Percentiles rank a stretch among this genome's conserved stretches.
Conservation (phyloP, 2,797 vertebrate genomes). For the Monodelphis domestica region DNA sequence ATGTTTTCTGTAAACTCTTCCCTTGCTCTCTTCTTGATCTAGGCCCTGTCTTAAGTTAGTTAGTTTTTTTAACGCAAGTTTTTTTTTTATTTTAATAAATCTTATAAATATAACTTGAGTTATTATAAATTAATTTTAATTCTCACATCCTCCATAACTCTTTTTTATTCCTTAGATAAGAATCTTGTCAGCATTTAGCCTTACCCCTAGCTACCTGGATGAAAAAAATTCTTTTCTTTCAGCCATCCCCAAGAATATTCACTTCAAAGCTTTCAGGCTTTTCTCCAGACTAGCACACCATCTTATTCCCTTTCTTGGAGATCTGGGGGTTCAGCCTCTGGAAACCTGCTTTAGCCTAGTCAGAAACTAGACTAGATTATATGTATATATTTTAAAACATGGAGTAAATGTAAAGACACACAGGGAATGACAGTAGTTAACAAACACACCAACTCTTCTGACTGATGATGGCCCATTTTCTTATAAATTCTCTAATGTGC, state of each 20-base stretch:
- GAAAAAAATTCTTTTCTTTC: not conserved
- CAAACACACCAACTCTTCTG: not conserved
- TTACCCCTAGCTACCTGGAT: not conserved
- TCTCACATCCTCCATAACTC: not conserved
- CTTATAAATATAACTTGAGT: too few species aligned
- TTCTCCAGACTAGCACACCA: not conserved
- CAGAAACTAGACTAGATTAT: not conserved
- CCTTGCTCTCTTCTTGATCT: too few species aligned
- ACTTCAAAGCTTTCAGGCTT: not conserved
- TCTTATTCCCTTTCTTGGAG: not conserved
- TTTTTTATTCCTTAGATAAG: not conserved
- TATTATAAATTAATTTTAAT: too few species aligned
- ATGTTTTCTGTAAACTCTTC: too few species aligned
- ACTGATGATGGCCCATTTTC: not conserved
- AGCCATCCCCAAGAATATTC: not conserved
- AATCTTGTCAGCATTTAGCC: not conserved
- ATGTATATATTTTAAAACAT: not conserved
- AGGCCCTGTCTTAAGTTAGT: too few species aligned
- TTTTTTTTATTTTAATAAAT: too few species aligned
- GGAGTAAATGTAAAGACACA: not conserved
- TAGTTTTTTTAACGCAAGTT: too few species aligned
- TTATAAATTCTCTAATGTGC: not conserved
- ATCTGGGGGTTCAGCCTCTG: not conserved
- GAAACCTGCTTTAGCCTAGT: not conserved
- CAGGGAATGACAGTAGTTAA: not conserved